phyloP scores from a whole-genome alignment of 2,888 invertebrate species.

The Acleris literana region DNA sequence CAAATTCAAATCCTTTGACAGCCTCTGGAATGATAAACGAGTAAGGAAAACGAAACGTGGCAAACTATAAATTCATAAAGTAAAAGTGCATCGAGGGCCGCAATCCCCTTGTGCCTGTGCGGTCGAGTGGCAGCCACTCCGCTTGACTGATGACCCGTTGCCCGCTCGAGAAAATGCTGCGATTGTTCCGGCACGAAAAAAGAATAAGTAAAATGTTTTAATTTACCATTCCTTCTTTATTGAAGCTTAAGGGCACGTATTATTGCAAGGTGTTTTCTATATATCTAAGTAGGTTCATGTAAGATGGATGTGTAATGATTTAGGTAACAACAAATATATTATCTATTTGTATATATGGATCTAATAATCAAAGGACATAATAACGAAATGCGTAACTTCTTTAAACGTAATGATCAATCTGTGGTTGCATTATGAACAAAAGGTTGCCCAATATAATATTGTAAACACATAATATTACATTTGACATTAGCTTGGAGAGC shows the following conservation, averaged over 20 bases:
- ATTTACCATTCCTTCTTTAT: slow-evolving; percentile 25
- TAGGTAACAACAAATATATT: too few species aligned
- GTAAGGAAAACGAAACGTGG: slow-evolving; percentile 60
- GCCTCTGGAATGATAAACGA: slow-evolving; percentile 59
- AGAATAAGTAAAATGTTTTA: slow-evolving; percentile 42
- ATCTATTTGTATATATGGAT: too few species aligned
- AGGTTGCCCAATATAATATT: too few species aligned
- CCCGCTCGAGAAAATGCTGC: slow-evolving; percentile 53
- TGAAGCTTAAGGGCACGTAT: not conserved
- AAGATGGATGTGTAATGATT: too few species aligned
- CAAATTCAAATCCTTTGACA: slow-evolving; percentile 47
- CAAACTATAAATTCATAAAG: slow-evolving; percentile 63
- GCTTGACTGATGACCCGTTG: slow-evolving; percentile 60
- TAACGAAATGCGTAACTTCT: too few species aligned
- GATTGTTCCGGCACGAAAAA: slow-evolving; percentile 50
- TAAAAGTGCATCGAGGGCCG: slow-evolving; percentile 66
- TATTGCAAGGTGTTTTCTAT: too few species aligned
- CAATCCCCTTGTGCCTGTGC: slow-evolving; percentile 56
- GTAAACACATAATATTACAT: too few species aligned
- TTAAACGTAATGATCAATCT: too few species aligned
- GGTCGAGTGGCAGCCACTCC: slow-evolving; percentile 64
- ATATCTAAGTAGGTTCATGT: too few species aligned
- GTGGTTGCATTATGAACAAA: too few species aligned
- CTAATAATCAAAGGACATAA: too few species aligned
- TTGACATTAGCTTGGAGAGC: too few species aligned